phyloP scores from a whole-genome alignment of 2,113 vertebrate genomes.

The Cettia cetti region DNA sequence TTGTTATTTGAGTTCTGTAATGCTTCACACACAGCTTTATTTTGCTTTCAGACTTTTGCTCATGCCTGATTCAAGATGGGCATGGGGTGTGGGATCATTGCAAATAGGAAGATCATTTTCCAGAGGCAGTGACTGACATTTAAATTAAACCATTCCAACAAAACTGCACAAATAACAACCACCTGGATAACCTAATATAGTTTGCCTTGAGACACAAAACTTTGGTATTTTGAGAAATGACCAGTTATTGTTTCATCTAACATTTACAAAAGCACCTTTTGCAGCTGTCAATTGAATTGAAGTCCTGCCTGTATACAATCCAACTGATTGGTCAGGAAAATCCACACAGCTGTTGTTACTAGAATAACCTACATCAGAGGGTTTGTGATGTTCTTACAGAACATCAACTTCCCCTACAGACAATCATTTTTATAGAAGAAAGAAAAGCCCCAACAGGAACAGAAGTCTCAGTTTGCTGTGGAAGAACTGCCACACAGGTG shows the following conservation, averaged over 20 bases:
- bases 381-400: neutral
- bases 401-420: neutral
- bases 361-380: neutral
- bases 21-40: neutral
- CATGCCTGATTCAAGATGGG: neutral
- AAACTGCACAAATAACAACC: neutral
- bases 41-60: neutral
- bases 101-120: neutral
- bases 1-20: neutral
- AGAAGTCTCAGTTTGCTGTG: neutral
- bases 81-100: neutral
- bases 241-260: neutral
- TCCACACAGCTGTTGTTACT: neutral
- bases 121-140: neutral
- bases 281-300: neutral
- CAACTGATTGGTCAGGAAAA: neutral
- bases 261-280: neutral
- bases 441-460: neutral
- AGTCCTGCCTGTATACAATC: neutral
- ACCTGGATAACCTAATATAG: neutral
- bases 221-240: neutral
- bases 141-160: neutral
- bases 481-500: accelerated
- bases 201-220: neutral
- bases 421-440: neutral